Base-by-base conservation (phyloP, 2,113 vertebrate species). In the Tiliqua scincoides region DNA sequence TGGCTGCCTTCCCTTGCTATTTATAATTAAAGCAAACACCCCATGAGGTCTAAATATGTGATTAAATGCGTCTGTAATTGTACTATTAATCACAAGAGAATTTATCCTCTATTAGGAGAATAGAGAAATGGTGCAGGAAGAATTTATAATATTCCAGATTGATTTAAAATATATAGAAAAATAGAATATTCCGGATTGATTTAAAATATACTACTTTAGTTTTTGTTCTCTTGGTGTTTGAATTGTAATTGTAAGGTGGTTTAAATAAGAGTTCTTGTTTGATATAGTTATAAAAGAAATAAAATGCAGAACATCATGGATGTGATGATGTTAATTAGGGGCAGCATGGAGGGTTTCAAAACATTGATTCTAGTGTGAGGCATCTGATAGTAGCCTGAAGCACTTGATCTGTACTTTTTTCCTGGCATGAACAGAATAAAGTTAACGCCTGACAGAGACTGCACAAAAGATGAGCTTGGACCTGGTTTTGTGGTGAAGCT, bases 381-480 rank as follows among this genome's bases (percentile, higher is more conserved):
- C 90, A 83, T 77, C 84, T 91, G 85, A 91, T 96, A 92, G 95
- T 91, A 92, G 88, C 90, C 76, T 88, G 91, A 92, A 93, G 70
- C 84, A 82, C 92, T 90, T 95, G 91, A 95, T 94, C 90, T 85
- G 91, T 93, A 85, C 82, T 75, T 95, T 91, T n/a, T 89, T 91
- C 88, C 10, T 30, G 88, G 83, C 37, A 71, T 86, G 81, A 92
- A 83, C 85, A 89, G 89, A 93, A 43, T 32, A 12, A 79, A 83
- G 91, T 93, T 92, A 93, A 93, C 84, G 89, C 86, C 63, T 83
- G 74, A 80, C 30, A 88, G 84, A 89, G 85, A 67, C 20, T 81
- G 82, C 91, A 71, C 25, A 65, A 73, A 82, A 37, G 32, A 8
- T 0, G 74, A 83, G 54, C n/a, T 87, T 79, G 84, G 89, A 85